These are phyloP conservation scores for Australoheros scitulus DNA, from an alignment of 2,113 vertebrate species.

Conservation along the genomic window DNA sequence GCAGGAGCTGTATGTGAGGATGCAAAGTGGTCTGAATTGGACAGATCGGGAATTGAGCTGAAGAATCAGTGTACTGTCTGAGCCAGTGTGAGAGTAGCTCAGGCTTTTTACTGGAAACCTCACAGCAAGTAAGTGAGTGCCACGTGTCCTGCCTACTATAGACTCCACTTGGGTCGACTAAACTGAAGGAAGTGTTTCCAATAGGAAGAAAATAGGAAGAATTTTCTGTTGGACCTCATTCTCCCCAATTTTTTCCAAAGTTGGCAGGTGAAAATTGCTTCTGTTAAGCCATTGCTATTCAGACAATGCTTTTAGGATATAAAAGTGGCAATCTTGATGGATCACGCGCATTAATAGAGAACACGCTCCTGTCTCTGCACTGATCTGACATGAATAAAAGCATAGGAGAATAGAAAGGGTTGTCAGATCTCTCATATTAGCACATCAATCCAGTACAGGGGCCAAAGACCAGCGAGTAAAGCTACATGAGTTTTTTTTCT, in stretches of 20 bases:
- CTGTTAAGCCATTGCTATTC: not conserved
- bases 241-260: not conserved
- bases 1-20: not conserved
- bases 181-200: not conserved
- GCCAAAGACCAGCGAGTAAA: not conserved
- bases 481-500: not conserved
- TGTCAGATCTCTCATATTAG: conserved; percentile 13
- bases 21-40: not conserved
- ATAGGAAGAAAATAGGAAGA: not conserved
- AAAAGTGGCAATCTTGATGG: not conserved
- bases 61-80: not conserved
- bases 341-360: not conserved
- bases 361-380: not conserved
- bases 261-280: not conserved
- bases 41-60: not conserved
- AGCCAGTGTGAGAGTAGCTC: not conserved
- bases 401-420: not conserved
- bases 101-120: no score
- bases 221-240: not conserved
- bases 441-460: not conserved
- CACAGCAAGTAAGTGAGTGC: not conserved
- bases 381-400: not conserved
- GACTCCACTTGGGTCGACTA: not conserved
- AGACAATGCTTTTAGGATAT: not conserved
- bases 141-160: not conserved